These are phyloP conservation scores for Tetranychus cinnabarinus DNA, from an alignment of 1,140 invertebrate species.

Conservation along the genomic window DNA sequence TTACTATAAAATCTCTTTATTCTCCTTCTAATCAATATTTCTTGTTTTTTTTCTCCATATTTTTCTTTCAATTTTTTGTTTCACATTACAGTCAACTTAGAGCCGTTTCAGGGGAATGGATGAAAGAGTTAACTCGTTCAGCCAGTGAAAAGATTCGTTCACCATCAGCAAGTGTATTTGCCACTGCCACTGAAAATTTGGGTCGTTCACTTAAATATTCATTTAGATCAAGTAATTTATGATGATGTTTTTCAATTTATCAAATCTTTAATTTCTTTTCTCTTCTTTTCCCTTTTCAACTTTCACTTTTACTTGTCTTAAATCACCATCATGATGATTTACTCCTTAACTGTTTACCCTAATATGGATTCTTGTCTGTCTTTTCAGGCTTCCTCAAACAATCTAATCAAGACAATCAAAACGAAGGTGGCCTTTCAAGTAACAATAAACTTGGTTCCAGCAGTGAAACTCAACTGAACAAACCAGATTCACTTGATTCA, in stretches of 20 bases:
- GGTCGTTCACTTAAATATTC: not conserved
- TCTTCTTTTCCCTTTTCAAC: not conserved
- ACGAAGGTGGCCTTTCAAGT: too few relatives aligned
- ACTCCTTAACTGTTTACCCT: too few relatives aligned
- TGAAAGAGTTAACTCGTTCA: conserved; percentile 32
- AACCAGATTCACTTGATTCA: too few relatives aligned
- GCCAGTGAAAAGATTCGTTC: conserved; percentile 13
- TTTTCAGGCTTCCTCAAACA: too few relatives aligned
- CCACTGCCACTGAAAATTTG: not conserved
- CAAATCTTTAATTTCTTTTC: not conserved
- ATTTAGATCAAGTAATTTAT: not conserved
- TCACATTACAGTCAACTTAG: conserved; percentile 35
- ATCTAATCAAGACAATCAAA: too few relatives aligned
- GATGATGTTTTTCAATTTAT: not conserved
- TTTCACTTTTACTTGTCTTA: not conserved
- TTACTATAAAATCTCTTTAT: too few relatives aligned
- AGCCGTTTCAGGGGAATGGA: conserved; percentile 40
- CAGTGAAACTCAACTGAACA: too few relatives aligned
- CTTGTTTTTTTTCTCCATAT: not conserved
- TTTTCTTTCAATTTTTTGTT: not conserved
- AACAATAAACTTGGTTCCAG: too few relatives aligned
- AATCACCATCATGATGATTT: too few relatives aligned
- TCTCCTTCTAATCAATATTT: not conserved
- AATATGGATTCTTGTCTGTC: too few relatives aligned
- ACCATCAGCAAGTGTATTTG: not conserved